Base-by-base conservation (phyloP, 1,140 invertebrate genomes). In the Leptinotarsa defecta region DNA sequence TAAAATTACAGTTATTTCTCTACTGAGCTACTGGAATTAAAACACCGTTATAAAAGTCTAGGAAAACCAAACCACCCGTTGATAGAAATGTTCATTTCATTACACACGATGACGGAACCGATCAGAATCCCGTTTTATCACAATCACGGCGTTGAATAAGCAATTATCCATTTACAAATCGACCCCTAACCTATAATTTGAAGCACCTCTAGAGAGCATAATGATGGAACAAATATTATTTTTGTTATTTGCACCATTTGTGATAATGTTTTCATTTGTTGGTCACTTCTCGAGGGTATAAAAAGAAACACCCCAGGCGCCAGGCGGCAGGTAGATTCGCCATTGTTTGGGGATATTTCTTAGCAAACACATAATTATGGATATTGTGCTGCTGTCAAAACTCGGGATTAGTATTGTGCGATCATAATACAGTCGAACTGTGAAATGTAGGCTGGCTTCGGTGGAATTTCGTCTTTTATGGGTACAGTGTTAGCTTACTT, bases 311-410 rank as follows among this genome's bases (percentile, higher is more conserved):
- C 69, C 71, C 48, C 61, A 64, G 71, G 67, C 70, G 57, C 75
- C 69, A 74, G 34, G 22, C 34, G 1, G 71, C 78, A 79, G 78
- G 78, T 79, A 79, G 68, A 13, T 71, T 43, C 57, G 34, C 70
- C 70, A 74, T 80, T 77, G 78, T 79, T 77, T 78, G 74, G 65
- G 65, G 68, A 79, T 75, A 75, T 76, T 78, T 76, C 71, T 68
- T 73, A 62, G 62, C 67, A 79, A 77, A 79, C 75, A 76, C 69
- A 61, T 81, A 81, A 81, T 81, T 81, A 79, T 74, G 15, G n/a
- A 74, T 74, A 79, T 81, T 81, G 78, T 81, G 68, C 19, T 68
- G 68, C 76, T 79, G 79, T 81, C 79, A 81, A 77, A 81, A 81
- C 78, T 81, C 62, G 13, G 78, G 79, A 81, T 81, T 81, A 81